These are phyloP conservation scores for Acridotheres tristis DNA, from an alignment of 2,797 vertebrate species.

Conservation along the genomic window DNA sequence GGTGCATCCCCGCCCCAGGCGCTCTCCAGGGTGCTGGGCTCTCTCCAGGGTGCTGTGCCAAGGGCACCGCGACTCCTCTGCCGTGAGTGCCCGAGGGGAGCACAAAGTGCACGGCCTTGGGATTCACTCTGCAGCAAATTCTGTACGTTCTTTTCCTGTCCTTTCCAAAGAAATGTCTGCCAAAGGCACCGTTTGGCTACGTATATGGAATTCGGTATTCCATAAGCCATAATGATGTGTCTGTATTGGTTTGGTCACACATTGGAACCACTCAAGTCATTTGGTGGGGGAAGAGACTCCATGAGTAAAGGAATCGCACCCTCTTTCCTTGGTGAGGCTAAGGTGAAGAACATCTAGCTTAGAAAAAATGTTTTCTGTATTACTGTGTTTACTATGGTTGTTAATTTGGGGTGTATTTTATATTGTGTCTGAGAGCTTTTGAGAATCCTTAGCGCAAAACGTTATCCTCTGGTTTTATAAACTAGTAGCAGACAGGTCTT, in stretches of 20 bases:
- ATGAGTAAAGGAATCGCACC: neutral
- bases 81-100: accelerated
- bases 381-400: neutral
- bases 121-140: neutral
- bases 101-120: accelerated
- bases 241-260: neutral
- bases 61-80: neutral
- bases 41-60: neutral
- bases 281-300: neutral
- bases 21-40: neutral
- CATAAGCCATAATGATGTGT: accelerated
- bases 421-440: neutral
- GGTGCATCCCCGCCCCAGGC: neutral
- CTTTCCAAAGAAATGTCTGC: too few species aligned
- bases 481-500: neutral
- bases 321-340: neutral
- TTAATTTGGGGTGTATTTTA: neutral
- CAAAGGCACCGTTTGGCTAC: accelerated
- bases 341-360: neutral
- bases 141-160: accelerated
- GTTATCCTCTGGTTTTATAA: neutral
- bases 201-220: neutral
- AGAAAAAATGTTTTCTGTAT: accelerated
- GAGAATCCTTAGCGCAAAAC: neutral
- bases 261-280: neutral